Percentiles rank a stretch among this genome's conserved stretches.
phyloP scores from a whole-genome alignment of 2,797 vertebrate species.

The Myotis myotis region DNA sequence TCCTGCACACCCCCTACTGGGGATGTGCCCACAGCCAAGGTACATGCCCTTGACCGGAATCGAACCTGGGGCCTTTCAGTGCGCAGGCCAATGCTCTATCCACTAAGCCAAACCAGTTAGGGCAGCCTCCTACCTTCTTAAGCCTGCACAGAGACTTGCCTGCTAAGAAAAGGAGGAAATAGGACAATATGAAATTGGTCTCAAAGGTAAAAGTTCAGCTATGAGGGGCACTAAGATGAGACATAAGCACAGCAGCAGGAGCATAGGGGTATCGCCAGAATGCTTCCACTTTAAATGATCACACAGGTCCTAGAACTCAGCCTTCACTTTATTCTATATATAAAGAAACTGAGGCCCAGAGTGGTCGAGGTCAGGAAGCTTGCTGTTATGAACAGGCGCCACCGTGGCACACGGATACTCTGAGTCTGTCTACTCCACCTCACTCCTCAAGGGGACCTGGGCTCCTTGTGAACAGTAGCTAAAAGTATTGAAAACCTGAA shows the following conservation, averaged over 20 bases:
- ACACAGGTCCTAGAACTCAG: not conserved
- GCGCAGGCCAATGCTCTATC: too few species aligned
- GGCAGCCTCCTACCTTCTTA: too few species aligned
- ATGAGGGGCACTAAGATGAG: not conserved
- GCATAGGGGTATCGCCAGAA: not conserved
- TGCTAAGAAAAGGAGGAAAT: not conserved
- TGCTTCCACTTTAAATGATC: not conserved
- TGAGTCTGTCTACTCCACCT: not conserved
- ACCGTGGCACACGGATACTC: not conserved
- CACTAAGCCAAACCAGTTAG: too few species aligned
- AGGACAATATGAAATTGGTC: too few species aligned
- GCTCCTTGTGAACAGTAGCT: not conserved
- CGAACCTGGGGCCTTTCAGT: too few species aligned
- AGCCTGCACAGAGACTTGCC: not conserved
- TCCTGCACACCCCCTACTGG: too few species aligned
- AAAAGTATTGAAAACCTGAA: not conserved
- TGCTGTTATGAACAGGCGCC: not conserved
- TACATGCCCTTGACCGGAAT: too few species aligned
- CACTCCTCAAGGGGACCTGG: not conserved
- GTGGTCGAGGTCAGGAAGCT: not conserved
- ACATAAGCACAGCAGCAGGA: not conserved
- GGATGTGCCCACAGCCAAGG: too few species aligned
- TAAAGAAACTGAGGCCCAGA: too few species aligned
- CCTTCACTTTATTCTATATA: not conserved
- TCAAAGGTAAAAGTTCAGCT: not conserved